A percentile compares a stretch with the other conserved stretches of the same genome.
Conservation (phyloP, 1,140 invertebrate genomes). For the Aphis gossypii region DNA sequence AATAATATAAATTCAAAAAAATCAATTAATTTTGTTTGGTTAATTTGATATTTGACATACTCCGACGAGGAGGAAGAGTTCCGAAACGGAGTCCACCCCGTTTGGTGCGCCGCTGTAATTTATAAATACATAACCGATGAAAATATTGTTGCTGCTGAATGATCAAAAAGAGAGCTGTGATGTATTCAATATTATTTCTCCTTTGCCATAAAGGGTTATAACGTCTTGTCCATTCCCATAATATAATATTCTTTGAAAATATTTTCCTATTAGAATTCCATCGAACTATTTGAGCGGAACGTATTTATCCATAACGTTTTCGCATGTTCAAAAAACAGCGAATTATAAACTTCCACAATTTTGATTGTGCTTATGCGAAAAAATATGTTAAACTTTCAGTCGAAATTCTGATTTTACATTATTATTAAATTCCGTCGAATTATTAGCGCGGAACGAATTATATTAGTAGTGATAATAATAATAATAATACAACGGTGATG, state of each 20-base stretch:
- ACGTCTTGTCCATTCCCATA: not conserved
- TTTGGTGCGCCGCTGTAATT: not conserved
- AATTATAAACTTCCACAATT: slow-evolving; percentile 11
- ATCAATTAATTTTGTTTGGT: not conserved
- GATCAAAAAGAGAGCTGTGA: not conserved
- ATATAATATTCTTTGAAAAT: not conserved
- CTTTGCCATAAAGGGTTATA: not conserved
- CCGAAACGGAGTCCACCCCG: not conserved
- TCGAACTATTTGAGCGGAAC: not conserved
- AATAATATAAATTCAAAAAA: too few relatives aligned
- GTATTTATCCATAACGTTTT: not conserved
- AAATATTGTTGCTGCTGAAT: not conserved
- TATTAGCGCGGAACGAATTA: not conserved
- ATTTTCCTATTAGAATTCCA: not conserved
- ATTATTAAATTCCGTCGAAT: slow-evolving; percentile 34
- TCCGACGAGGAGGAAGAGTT: too few relatives aligned
- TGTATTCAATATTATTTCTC: not conserved
- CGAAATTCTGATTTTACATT: not conserved
- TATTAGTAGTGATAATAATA: not conserved
- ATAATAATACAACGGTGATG: not conserved
- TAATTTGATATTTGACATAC: not conserved
- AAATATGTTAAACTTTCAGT: not conserved
- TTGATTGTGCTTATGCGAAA: not conserved
- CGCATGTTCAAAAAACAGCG: not conserved
- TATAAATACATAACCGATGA: not conserved